These are phyloP conservation scores for Mythimna loreyi DNA, from an alignment of 2,888 invertebrate genomes.

Conservation along the genomic window DNA sequence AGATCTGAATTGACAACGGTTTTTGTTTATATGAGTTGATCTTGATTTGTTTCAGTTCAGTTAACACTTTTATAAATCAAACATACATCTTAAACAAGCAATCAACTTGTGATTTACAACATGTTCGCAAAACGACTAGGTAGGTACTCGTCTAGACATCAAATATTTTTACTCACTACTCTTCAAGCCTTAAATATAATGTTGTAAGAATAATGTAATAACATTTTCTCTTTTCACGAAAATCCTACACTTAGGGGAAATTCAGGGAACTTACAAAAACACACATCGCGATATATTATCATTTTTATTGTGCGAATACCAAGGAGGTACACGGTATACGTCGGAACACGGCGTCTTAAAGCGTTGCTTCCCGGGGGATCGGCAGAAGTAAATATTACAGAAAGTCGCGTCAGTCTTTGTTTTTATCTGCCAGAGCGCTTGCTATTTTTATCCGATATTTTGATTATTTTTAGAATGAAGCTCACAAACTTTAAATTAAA, in stretches of 20 bases:
- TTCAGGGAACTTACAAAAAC: slow-evolving; percentile 25
- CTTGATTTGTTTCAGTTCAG: background rate
- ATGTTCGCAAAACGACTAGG: background rate
- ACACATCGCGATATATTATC: slow-evolving; percentile 40
- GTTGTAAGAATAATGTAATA: slow-evolving; percentile 39
- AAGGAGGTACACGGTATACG: slow-evolving; percentile 18
- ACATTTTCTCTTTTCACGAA: slow-evolving; percentile 27
- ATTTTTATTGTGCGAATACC: slow-evolving; percentile 57
- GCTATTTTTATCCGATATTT: background rate
- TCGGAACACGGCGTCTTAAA: slow-evolving; percentile 37
- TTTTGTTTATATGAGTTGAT: slow-evolving; percentile 23
- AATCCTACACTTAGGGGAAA: slow-evolving; percentile 39
- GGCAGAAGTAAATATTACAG: slow-evolving; percentile 37
- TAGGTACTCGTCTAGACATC: background rate
- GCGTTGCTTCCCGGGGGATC: slow-evolving; percentile 36
- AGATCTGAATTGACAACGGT: background rate
- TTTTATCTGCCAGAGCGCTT: background rate
- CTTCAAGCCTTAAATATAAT: slow-evolving; percentile 21
- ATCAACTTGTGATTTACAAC: background rate
- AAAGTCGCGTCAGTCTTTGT: background rate
- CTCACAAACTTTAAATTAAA: background rate
- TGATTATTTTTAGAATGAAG: background rate
- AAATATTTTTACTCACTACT: background rate
- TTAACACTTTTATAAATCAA: too few species aligned
- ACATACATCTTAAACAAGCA: background rate